These are phyloP conservation scores for Eunapius fragilis DNA, from an alignment of 37 sponge, comb jelly and placozoan genomes.

Conservation along the genomic window DNA sequence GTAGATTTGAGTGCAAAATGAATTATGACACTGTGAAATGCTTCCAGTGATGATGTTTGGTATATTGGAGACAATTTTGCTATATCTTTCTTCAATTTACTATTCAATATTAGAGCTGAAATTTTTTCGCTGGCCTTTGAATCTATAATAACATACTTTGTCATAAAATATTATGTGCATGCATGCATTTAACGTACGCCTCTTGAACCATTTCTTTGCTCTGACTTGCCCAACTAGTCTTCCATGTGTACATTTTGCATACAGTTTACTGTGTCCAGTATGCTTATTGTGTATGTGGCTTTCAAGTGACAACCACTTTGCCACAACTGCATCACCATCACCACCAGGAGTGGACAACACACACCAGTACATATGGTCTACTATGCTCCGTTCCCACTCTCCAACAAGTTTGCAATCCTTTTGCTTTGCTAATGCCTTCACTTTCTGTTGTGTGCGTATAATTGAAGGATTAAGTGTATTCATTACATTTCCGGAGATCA, in stretches of 20 bases:
- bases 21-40: slow-evolving; percentile 63
- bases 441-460: too few species aligned
- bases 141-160: background rate
- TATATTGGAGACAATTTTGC: slow-evolving; percentile 26
- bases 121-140: slow-evolving; percentile 52
- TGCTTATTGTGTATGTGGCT: slow-evolving; percentile 64
- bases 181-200: slow-evolving; percentile 17
- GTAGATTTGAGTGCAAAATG: slow-evolving; percentile 68
- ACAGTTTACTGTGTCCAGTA: slow-evolving; percentile 15
- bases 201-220: slow-evolving; percentile 62
- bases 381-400: slow-evolving; percentile 43
- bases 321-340: slow-evolving; percentile 24
- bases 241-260: slow-evolving; percentile 45
- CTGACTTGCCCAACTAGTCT: background rate
- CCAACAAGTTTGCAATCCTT: slow-evolving; percentile 42
- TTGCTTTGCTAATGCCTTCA: slow-evolving; percentile 19
- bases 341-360: slow-evolving; percentile 29
- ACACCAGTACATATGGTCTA: slow-evolving; percentile 65
- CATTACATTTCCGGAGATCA: too few species aligned
- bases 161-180: background rate
- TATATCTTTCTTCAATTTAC: slow-evolving; percentile 27
- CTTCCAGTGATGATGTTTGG: slow-evolving; percentile 65
- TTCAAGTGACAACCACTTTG: slow-evolving; percentile 55
- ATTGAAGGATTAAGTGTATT: too few species aligned
- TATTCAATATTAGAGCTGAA: slow-evolving; percentile 7